phyloP scores from a whole-genome alignment of 2,113 vertebrate species.

The Toxostoma redivivum region DNA sequence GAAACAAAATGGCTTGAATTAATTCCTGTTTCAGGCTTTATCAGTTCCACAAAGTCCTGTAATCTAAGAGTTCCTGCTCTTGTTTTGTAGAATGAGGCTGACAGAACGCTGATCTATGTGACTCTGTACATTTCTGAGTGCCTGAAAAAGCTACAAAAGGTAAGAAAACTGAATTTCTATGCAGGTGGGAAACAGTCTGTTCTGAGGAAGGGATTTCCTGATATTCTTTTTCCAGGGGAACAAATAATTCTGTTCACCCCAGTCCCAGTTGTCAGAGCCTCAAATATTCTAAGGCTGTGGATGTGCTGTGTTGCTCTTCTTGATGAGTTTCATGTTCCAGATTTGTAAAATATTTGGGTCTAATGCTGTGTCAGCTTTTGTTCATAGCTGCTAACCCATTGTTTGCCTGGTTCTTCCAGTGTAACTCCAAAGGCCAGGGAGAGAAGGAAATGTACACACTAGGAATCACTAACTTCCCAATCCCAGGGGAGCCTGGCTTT shows the following conservation, averaged over 20 bases:
- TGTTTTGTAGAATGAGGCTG: slow-evolving; percentile 89
- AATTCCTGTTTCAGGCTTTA: background rate
- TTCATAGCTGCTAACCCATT: background rate
- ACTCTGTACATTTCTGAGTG: slow-evolving; percentile 99
- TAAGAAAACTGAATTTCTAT: slow-evolving; percentile 47
- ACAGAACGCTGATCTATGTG: slow-evolving; percentile 94
- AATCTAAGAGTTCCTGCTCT: background rate
- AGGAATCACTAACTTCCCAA: slow-evolving; percentile 97
- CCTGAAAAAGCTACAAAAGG: slow-evolving; percentile 97
- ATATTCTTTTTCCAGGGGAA: background rate
- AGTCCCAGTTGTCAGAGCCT: background rate
- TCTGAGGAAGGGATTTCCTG: background rate
- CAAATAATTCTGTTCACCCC: background rate
- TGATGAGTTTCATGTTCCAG: background rate
- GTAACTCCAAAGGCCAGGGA: slow-evolving; percentile 92
- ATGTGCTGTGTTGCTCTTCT: background rate
- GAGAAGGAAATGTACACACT: slow-evolving; percentile 99
- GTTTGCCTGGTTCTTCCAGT: slow-evolving; percentile 74
- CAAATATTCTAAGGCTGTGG: background rate
- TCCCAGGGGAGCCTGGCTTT: slow-evolving; percentile 97
- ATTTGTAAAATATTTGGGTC: background rate
- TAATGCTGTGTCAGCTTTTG: background rate
- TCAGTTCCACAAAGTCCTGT: background rate
- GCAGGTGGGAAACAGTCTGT: background rate
- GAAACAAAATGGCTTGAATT: background rate